A percentile compares a stretch with the other conserved stretches of the same genome.
Conservation (phyloP, 2,888 invertebrate species). For the Rhamnusium bicolor region DNA sequence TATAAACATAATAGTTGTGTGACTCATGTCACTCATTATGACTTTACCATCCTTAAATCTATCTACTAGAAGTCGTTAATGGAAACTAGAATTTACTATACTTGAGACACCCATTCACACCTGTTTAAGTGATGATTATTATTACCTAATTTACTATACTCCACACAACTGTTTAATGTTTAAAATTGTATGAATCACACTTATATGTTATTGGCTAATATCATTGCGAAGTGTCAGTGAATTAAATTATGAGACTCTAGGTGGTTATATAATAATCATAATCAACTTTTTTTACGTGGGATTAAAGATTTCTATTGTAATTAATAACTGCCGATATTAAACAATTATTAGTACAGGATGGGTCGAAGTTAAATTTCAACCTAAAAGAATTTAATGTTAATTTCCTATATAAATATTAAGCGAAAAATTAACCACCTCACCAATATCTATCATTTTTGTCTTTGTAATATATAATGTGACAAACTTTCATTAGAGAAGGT, state of each 20-base stretch:
- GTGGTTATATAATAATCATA: not conserved
- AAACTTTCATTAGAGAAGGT: too few relatives aligned
- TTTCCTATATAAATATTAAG: too few relatives aligned
- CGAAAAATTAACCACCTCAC: too few relatives aligned
- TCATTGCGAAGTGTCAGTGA: constrained; percentile 21
- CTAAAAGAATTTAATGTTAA: too few relatives aligned
- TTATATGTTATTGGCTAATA: constrained; percentile 22
- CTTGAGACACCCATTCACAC: constrained; percentile 53
- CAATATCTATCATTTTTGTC: too few relatives aligned
- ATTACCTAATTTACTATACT: constrained; percentile 46
- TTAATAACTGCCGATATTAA: too few relatives aligned
- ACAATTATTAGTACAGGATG: too few relatives aligned
- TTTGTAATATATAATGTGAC: too few relatives aligned
- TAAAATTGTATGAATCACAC: constrained; percentile 28
- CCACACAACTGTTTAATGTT: constrained; percentile 23
- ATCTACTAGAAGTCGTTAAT: constrained; percentile 31
- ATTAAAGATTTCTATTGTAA: too few relatives aligned
- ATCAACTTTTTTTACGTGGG: too few relatives aligned
- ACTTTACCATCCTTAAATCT: constrained; percentile 42
- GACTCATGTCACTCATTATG: constrained; percentile 46
- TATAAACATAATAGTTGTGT: constrained; percentile 43
- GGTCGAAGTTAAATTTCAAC: too few relatives aligned
- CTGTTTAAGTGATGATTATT: constrained; percentile 54
- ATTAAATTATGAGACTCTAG: not conserved
- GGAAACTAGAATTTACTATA: constrained; percentile 38